Conservation (phyloP, 2,888 invertebrate species). For the Cryptus viduatorius region DNA sequence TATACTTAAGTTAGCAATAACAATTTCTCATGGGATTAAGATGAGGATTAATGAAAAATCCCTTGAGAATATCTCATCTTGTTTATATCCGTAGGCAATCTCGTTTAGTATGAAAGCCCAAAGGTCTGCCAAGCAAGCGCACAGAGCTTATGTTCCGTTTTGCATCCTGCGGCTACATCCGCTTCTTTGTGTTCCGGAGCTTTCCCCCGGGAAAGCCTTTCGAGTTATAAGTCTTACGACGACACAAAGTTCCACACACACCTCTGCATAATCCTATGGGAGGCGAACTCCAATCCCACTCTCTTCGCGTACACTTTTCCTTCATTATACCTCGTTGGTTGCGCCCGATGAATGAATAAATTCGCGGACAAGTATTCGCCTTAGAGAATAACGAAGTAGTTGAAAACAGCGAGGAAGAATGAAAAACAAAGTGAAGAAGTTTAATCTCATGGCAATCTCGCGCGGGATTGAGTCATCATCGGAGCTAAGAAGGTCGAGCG, state of each 20-base stretch:
- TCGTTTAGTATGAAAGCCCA: background rate
- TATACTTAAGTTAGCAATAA: background rate
- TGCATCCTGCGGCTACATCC: conserved; percentile 15
- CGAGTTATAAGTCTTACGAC: conserved; percentile 24
- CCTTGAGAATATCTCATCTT: background rate
- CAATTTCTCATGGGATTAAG: background rate
- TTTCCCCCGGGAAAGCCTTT: conserved; percentile 6
- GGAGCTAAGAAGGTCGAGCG: conserved; percentile 16
- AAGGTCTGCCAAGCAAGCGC: background rate
- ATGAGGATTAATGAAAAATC: background rate
- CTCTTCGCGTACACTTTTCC: background rate
- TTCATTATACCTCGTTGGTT: conserved; percentile 19
- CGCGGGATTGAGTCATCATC: conserved; percentile 42
- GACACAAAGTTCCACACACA: conserved; percentile 18
- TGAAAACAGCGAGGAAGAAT: conserved; percentile 10
- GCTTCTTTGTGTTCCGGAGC: background rate
- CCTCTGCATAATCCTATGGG: conserved; percentile 8
- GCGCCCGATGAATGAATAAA: conserved; percentile 33
- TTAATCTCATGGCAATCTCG: conserved; percentile 38
- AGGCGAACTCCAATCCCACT: background rate
- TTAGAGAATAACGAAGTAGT: background rate
- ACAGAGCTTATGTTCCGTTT: background rate
- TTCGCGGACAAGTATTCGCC: background rate
- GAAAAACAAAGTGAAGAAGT: conserved; percentile 26
- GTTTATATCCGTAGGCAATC: background rate